Percentiles rank a stretch among this genome's conserved stretches.
Evolutionary conservation across 1,140 invertebrate genomes (phyloP).

Genomic region (Drosophila persimilis): DNA sequence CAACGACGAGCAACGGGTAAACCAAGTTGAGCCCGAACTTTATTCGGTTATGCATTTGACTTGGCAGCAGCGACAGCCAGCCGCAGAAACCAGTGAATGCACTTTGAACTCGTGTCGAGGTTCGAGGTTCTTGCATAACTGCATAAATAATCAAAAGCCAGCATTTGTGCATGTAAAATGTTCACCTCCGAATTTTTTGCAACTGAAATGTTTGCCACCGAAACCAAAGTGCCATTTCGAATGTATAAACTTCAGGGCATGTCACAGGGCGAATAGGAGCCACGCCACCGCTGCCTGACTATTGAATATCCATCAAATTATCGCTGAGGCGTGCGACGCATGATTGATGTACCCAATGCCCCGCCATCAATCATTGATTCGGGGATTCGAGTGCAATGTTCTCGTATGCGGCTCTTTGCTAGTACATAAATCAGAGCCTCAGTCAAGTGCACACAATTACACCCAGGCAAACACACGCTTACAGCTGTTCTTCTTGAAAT

Average conservation of each 20-base stretch:
- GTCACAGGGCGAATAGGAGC: constrained; percentile 1
- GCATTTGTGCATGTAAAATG: constrained; percentile 12
- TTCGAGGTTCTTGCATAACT: constrained; percentile 12
- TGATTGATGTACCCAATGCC: constrained; percentile 53
- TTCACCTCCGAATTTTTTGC: neutral
- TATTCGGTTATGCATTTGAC: constrained; percentile 40
- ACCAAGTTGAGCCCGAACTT: constrained; percentile 8
- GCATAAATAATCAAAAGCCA: constrained; percentile 46
- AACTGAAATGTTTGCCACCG: too few species aligned
- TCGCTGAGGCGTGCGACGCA: constrained; percentile 31
- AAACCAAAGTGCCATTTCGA: constrained; percentile 4
- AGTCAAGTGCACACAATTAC: constrained; percentile 13
- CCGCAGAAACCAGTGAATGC: constrained; percentile 46
- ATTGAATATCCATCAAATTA: constrained; percentile 66
- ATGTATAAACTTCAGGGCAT: constrained; percentile 11
- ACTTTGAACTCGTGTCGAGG: constrained; percentile 54
- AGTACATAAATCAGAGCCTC: constrained; percentile 25
- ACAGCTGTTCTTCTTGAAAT: too few species aligned
- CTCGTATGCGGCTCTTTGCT: constrained; percentile 7
- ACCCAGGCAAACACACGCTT: neutral
- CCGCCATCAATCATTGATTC: constrained; percentile 57
- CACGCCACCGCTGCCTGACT: neutral
- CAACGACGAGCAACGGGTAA: too few species aligned
- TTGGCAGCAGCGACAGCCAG: constrained; percentile 12
- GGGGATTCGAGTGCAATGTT: constrained; percentile 34